These are phyloP conservation scores for Azemiops feae DNA, from an alignment of 2,113 vertebrate genomes.

Conservation along the genomic window DNA sequence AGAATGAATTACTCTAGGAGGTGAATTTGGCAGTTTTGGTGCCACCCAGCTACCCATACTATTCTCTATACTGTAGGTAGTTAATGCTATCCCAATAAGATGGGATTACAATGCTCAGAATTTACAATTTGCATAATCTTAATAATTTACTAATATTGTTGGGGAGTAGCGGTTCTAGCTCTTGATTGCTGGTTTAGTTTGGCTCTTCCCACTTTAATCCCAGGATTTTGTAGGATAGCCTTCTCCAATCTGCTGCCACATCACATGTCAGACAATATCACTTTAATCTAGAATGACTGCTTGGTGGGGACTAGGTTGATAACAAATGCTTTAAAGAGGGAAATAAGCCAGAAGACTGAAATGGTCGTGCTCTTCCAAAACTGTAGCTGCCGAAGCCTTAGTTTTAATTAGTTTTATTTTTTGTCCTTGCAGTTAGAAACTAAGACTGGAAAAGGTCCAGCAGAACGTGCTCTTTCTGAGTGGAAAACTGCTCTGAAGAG, in stretches of 20 bases:
- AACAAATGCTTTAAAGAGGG: neutral
- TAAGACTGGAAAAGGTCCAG: slow-evolving; percentile 80
- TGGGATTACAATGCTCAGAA: neutral
- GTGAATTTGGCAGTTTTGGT: neutral
- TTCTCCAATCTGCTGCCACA: neutral
- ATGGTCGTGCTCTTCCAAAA: neutral
- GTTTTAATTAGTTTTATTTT: neutral
- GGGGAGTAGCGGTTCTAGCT: neutral
- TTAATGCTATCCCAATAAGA: neutral
- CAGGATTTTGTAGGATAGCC: neutral
- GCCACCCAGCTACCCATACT: neutral
- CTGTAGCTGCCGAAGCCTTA: neutral
- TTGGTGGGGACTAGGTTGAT: neutral
- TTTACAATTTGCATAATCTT: neutral
- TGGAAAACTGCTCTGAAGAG: slow-evolving; percentile 87
- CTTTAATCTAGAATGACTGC: neutral
- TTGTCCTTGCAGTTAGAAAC: slow-evolving; percentile 77
- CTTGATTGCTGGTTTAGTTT: neutral
- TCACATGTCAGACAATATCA: neutral
- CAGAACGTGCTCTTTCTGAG: slow-evolving; percentile 76
- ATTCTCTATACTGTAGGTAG: neutral
- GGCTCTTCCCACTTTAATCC: neutral
- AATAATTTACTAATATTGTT: neutral
- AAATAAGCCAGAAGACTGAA: neutral
- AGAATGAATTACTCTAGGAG: neutral